Evolutionary conservation across 2,797 vertebrate genomes (phyloP).

Genomic region (Miichthys miiuy): DNA sequence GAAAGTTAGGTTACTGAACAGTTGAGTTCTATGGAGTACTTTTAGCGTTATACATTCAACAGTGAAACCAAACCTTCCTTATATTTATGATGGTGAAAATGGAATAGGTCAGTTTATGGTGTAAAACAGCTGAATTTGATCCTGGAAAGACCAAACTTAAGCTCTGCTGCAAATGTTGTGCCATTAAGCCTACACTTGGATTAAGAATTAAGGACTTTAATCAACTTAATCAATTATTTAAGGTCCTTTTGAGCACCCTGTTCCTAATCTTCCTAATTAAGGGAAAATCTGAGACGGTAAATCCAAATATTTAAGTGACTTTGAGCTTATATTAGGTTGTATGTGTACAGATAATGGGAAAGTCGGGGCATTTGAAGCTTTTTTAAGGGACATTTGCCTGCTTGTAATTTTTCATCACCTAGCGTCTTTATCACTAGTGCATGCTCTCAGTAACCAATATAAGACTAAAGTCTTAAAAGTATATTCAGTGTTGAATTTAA

Average conservation of each 20-base stretch:
- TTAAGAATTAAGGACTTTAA: constrained; percentile 3
- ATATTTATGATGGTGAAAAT: background rate
- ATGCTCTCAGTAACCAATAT: background rate
- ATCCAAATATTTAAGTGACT: background rate
- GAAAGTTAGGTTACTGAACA: constrained; percentile 3
- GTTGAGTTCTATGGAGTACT: background rate
- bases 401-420: background rate
- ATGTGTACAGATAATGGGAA: background rate
- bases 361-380: background rate
- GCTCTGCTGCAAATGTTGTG: background rate
- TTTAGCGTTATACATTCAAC: constrained; percentile 13
- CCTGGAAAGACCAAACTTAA: background rate
- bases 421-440: background rate
- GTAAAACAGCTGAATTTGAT: background rate
- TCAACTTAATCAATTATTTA: background rate
- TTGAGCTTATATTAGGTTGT: background rate
- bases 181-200: background rate
- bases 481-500: background rate
- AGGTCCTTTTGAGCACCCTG: background rate
- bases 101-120: background rate
- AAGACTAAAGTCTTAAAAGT: background rate
- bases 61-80: background rate
- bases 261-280: background rate
- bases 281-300: background rate
- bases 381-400: background rate